These are phyloP conservation scores for Iguana delicatissima DNA, from an alignment of 2,797 vertebrate genomes.

Conservation along the genomic window DNA sequence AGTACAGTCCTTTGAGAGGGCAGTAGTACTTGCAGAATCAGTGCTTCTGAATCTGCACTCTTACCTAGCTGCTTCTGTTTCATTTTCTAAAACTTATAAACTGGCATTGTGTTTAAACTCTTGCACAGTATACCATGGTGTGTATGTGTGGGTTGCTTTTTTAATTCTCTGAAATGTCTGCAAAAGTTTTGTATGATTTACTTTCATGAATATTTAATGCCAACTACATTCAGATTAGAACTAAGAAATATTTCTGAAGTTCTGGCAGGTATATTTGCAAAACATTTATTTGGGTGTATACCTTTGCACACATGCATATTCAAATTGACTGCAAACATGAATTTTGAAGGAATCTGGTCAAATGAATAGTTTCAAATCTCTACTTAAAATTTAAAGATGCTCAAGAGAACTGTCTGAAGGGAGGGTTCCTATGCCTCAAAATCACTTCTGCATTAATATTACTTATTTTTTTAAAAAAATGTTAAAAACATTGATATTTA, in stretches of 20 bases:
- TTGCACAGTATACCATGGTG: background rate
- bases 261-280: constrained; percentile 12
- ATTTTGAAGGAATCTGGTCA: background rate
- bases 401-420: background rate
- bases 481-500: background rate
- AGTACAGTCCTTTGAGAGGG: background rate
- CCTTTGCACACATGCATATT: background rate
- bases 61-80: background rate
- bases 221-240: constrained; percentile 31
- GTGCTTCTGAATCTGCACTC: background rate
- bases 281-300: background rate
- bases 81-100: background rate
- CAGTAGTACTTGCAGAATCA: background rate
- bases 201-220: constrained; percentile 24
- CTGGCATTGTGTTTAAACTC: constrained; percentile 21
- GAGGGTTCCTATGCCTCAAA: background rate
- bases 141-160: background rate
- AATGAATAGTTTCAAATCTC: constrained; percentile 23
- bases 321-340: constrained; percentile 27
- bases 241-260: constrained; percentile 29
- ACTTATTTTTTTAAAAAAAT: background rate
- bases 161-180: background rate
- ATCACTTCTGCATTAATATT: background rate
- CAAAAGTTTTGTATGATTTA: constrained; percentile 13
- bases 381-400: background rate